Conservation (phyloP, 2,888 invertebrate genomes). For the Escarpia spicata region DNA sequence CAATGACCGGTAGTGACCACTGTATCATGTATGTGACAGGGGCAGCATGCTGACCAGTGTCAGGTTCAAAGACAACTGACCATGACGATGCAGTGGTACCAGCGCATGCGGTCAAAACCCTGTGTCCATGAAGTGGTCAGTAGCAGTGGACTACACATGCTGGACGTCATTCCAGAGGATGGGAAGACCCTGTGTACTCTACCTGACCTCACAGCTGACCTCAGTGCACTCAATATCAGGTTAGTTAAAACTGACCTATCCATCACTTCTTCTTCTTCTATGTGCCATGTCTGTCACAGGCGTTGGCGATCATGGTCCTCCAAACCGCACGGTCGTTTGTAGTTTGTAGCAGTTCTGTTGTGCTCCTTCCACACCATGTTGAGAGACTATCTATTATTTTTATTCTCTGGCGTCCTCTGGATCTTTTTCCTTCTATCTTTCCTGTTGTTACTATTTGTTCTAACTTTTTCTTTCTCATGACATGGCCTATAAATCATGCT, state of each 20-base stretch:
- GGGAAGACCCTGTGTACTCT: background rate
- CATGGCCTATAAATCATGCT: too few relatives aligned
- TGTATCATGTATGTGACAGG: background rate
- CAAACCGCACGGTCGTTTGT: too few relatives aligned
- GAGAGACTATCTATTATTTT: too few relatives aligned
- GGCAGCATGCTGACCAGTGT: background rate
- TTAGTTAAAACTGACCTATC: background rate
- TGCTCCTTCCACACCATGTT: too few relatives aligned
- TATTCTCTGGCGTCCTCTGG: too few relatives aligned
- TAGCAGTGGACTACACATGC: background rate
- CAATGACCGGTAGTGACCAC: background rate
- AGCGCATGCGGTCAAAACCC: background rate
- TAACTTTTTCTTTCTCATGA: too few relatives aligned
- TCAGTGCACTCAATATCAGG: constrained; percentile 25
- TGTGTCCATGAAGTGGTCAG: background rate
- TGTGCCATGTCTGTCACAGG: too few relatives aligned
- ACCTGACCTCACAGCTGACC: background rate
- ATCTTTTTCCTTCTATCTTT: too few relatives aligned
- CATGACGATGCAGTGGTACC: constrained; percentile 20
- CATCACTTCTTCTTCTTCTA: background rate
- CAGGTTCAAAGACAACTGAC: constrained; percentile 7
- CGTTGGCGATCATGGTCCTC: too few relatives aligned
- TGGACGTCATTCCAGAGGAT: background rate
- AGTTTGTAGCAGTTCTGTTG: too few relatives aligned
- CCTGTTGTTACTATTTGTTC: too few relatives aligned